Base-by-base conservation (phyloP, 2,888 invertebrate species). In the Yponomeuta malinellus region DNA sequence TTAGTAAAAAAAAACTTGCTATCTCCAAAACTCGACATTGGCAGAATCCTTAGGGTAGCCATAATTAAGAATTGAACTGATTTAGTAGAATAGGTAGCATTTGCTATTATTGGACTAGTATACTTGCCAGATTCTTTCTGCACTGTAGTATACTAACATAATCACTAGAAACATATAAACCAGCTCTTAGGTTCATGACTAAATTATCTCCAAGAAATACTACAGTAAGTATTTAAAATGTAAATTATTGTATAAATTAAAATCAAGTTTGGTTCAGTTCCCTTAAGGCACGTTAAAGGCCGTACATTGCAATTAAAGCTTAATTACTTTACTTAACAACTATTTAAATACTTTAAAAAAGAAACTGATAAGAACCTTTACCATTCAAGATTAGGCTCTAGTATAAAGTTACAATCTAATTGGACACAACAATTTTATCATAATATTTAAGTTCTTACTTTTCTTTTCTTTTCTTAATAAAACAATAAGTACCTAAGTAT, bases 181-280 rank as follows among this genome's bases (percentile, higher is more conserved):
- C 52, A 59, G 15, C 12, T 59, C 15, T 59, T 59, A 15, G 15
- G 15, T 59, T 15, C 12, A 5, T 59, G 52, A 15, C 15, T 15
- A 59, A 59, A 59, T 59, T 59, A 59, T 59, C 52, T 4, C 12
- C 6, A 15, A 15, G 15, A 59, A 59, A 9, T 43, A 43, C 43
- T 43, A 8, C 43, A 43, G 43, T 43, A 43, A 43, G 15, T 59
- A 15, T 59, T 59, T 59, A 15, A 15, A 59, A 15, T 59, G 52
- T 15, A 59, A 73, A 72, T 72, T 59, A 71, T 67, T 68, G 23
- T 71, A 72, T 63, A 37, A 70, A 70, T 37, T 59, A 59, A 43
- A 63, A 83, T 86, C 80, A 75, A 87, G 90, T 91, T 91, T 91
- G 91, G 91, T 91, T 89, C 86, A 77, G 90, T 90, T 90, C 80